Percentiles rank a stretch among this genome's conserved stretches.
Evolutionary conservation across 2,113 vertebrate species (phyloP).

Genomic region (Rhagologus leucostigma): DNA sequence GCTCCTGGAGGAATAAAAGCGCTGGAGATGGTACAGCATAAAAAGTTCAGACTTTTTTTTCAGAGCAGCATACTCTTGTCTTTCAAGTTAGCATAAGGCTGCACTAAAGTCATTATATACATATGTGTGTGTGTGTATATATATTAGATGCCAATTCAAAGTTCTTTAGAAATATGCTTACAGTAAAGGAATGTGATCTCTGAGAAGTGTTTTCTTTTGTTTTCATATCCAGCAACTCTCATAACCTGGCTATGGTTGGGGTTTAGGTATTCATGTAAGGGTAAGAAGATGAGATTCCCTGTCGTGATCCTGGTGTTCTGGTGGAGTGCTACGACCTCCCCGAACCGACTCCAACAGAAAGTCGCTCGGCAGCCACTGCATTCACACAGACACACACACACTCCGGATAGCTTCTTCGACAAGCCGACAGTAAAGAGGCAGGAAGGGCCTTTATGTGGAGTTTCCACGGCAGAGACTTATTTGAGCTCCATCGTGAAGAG

Average conservation of each 20-base stretch:
- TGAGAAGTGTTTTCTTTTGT: not conserved
- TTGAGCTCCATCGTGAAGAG: no score
- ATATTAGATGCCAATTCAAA: not conserved
- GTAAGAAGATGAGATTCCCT: not conserved
- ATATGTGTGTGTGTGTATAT: not conserved
- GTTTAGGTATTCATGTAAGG: not conserved
- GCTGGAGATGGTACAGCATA: not conserved
- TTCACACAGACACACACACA: no score
- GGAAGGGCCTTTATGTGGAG: no score
- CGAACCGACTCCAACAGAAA: no score
- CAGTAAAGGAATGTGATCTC: not conserved
- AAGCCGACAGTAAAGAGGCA: no score
- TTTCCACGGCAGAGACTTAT: no score
- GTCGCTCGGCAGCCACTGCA: no score
- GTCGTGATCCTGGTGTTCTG: no score
- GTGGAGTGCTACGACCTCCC: no score
- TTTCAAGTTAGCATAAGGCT: not conserved
- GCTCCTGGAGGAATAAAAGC: not conserved
- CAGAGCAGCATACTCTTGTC: not conserved
- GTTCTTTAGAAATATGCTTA: not conserved
- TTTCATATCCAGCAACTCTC: not conserved
- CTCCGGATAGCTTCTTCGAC: no score
- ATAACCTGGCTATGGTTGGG: fast-evolving
- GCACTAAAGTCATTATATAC: not conserved
- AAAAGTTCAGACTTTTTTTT: not conserved